Percentiles rank a stretch among this genome's conserved stretches.
Conservation (phyloP, 1,140 invertebrate genomes). For the Caenorhabditis briggsae region DNA sequence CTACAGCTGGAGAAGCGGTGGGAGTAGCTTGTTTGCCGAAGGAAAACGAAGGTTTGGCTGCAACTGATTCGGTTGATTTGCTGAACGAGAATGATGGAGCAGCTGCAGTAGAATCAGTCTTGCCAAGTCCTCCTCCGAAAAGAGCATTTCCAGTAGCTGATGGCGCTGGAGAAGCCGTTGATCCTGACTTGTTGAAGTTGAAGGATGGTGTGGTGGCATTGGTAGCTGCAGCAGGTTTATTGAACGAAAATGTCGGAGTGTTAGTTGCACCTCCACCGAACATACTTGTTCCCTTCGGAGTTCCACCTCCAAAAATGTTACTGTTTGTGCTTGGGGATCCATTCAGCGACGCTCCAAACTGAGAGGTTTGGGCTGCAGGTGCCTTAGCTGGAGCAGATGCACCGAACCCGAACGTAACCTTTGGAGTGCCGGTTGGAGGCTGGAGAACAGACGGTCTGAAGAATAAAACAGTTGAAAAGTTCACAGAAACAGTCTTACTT, state of each 20-base stretch:
- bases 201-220: background rate
- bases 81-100: constrained; percentile 25
- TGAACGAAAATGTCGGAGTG: constrained; percentile 10
- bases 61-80: constrained; percentile 10
- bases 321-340: constrained; percentile 7
- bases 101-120: background rate
- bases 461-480: background rate
- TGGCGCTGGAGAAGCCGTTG: background rate
- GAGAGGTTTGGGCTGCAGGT: background rate
- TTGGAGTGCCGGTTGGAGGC: constrained; percentile 7
- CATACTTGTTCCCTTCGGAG: constrained; percentile 5
- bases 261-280: background rate
- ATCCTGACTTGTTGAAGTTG: constrained; percentile 37
- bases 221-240: background rate
- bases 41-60: background rate
- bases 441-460: constrained; percentile 15
- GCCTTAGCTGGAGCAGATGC: constrained; percentile 10
- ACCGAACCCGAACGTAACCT: constrained; percentile 23
- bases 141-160: background rate
- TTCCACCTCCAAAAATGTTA: constrained; percentile 46
- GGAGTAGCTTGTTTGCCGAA: constrained; percentile 10
- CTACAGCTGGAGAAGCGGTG: background rate
- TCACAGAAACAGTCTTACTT: background rate
- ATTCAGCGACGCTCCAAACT: constrained; percentile 14
- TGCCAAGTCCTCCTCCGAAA: constrained; percentile 14